Evolutionary conservation across 2,113 vertebrate species (phyloP), one percentile per base, ranked within the genome.

Genomic region (Spea multiplicata): DNA sequence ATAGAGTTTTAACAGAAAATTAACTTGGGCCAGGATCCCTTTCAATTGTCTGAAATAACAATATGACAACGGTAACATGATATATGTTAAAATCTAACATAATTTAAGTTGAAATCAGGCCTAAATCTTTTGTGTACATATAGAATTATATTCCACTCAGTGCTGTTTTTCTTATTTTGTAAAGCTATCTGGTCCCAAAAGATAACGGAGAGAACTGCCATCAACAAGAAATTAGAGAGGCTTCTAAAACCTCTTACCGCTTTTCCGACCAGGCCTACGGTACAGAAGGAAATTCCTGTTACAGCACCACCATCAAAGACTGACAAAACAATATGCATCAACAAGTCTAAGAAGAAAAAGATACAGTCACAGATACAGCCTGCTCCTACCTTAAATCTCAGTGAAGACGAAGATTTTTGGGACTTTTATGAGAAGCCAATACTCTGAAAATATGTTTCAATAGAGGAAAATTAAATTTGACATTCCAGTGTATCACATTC

Each of bases 121-220:
- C 30, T 30, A 30, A 30, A 30, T 30, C 30, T 30, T 30, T 30
- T 30, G 30, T 30, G 30, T 44, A 48, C 48, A 30, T 4, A 53
- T 53, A 53, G 50, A 53, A 53, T 53, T 53, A 59, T 5, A 44
- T 71, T 16, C 14, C 46, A 4, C 75, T 70, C 12, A 78, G 13
- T 71, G 7, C 50, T 73, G 7, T 49, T 78, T 49, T 65, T 74
- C 30, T 80, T 68, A 9, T 73, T 73, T 8, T 69, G 57, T 61
- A 65, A 71, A 80, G 78, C 71, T 44, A 67, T 53, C 57, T 80
- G 71, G 78, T 74, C 78, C 6, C 64, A 74, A 68, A 74, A 68
- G 46, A 13, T 68, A 74, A 59, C 50, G 50, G 46, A 68, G 45
- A 80, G 53, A 45, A 45, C 50, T 8, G 8, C 46, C 52, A 68